Evolutionary conservation across 2,113 vertebrate species (phyloP).

Genomic region (Scomber japonicus): DNA sequence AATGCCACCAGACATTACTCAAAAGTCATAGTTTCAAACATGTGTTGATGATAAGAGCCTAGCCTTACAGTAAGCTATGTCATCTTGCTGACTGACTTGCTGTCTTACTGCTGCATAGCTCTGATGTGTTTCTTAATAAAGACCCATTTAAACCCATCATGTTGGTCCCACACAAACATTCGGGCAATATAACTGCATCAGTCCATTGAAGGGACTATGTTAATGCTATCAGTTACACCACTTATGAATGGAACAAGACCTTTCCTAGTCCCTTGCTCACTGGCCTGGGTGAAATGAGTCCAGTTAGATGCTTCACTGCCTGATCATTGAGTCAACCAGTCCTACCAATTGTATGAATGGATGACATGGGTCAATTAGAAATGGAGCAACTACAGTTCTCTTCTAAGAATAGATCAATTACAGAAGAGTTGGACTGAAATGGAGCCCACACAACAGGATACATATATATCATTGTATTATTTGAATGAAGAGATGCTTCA

Average conservation of each 20-base stretch:
- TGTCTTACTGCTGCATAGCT: too few relatives aligned
- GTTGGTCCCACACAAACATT: not conserved
- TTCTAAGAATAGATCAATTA: too few relatives aligned
- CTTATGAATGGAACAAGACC: not conserved
- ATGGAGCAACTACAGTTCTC: not conserved
- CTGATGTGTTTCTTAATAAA: too few relatives aligned
- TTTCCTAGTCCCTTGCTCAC: not conserved
- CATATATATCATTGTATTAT: not conserved
- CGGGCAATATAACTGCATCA: not conserved
- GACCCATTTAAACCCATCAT: too few relatives aligned
- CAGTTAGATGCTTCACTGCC: constrained; percentile 27
- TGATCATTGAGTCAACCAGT: not conserved
- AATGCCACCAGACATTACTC: not conserved
- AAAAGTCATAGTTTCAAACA: not conserved
- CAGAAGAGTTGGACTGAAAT: not conserved
- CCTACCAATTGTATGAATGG: not conserved
- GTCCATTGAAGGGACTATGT: not conserved
- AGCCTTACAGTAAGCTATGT: not conserved
- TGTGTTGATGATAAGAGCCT: constrained; percentile 23
- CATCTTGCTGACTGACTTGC: too few relatives aligned
- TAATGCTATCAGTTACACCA: not conserved
- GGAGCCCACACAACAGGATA: not conserved
- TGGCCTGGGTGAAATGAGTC: constrained; percentile 29
- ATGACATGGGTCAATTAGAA: constrained; percentile 10
- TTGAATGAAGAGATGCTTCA: too few relatives aligned